These are phyloP conservation scores for Tetrapedia diversipes DNA, from an alignment of 2,888 invertebrate genomes.

Conservation along the genomic window DNA sequence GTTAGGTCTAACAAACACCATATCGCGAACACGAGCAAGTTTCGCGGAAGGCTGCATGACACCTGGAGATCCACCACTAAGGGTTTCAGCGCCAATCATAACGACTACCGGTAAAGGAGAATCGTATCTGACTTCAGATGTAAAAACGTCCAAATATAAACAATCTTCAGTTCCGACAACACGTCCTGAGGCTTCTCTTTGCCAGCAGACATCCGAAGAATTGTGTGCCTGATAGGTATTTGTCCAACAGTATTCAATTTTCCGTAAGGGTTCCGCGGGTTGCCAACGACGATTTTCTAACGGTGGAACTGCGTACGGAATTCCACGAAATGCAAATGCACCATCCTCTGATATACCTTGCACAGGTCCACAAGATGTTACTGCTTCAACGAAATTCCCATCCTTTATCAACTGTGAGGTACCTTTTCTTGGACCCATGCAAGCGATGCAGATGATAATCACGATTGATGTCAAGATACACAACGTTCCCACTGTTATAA, in stretches of 20 bases:
- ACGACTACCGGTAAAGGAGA: conserved; percentile 92
- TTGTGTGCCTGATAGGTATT: conserved; percentile 88
- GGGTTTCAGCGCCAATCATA: conserved; percentile 90
- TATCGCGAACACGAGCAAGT: conserved; percentile 90
- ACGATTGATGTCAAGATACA: conserved; percentile 85
- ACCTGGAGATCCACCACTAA: conserved; percentile 91
- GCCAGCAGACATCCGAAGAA: conserved; percentile 88
- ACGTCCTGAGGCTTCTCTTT: conserved; percentile 87
- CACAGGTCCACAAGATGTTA: conserved; percentile 90
- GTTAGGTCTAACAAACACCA: conserved; percentile 94
- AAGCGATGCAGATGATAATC: conserved; percentile 87
- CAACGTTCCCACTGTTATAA: conserved; percentile 84
- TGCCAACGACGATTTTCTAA: conserved; percentile 88
- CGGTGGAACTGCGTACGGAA: conserved; percentile 92
- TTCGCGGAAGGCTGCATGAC: conserved; percentile 89
- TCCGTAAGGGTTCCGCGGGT: conserved; percentile 87
- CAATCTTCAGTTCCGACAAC: conserved; percentile 91
- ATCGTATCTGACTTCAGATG: conserved; percentile 91
- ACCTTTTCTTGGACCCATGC: conserved; percentile 85
- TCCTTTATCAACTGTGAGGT: conserved; percentile 87
- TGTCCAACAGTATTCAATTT: conserved; percentile 91
- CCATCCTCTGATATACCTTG: conserved; percentile 91
- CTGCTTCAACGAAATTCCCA: conserved; percentile 89
- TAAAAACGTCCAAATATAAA: conserved; percentile 91
- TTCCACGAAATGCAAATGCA: conserved; percentile 91